Conservation (phyloP, 2,888 invertebrate species). For the Drosophila robusta region DNA sequence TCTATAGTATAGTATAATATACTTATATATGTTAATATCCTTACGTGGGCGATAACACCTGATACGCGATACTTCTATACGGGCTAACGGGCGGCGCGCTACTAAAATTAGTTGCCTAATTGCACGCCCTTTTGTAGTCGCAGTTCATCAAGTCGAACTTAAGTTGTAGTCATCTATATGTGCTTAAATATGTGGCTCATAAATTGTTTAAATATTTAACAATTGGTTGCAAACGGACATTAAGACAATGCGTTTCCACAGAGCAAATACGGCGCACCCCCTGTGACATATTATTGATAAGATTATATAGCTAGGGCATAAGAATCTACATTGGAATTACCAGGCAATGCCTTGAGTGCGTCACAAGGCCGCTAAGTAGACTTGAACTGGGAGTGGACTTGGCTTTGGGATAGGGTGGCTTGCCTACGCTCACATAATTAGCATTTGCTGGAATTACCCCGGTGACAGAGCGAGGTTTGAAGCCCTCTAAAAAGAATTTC, state of each 20-base stretch:
- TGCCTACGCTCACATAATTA: conserved; percentile 45
- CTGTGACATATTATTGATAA: conserved; percentile 59
- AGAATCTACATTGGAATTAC: conserved; percentile 64
- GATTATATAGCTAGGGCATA: conserved; percentile 49
- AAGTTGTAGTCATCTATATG: conserved; percentile 31
- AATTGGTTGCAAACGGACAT: conserved; percentile 63
- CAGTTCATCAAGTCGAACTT: conserved; percentile 22
- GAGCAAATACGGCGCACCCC: conserved; percentile 61
- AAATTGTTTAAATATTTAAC: conserved; percentile 78
- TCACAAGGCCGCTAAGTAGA: conserved; percentile 44
- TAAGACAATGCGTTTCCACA: conserved; percentile 50
- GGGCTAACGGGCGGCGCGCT: conserved; percentile 17
- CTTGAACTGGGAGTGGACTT: conserved; percentile 36
- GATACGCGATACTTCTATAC: conserved; percentile 21
- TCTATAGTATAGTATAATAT: background rate
- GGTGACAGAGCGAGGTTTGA: conserved; percentile 26
- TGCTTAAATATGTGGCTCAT: conserved; percentile 47
- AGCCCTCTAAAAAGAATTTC: conserved; percentile 48
- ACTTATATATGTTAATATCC: conserved; percentile 32
- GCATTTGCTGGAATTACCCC: conserved; percentile 53
- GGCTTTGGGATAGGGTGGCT: conserved; percentile 29
- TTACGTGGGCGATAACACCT: conserved; percentile 19
- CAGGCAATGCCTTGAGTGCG: conserved; percentile 56
- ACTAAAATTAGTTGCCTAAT: conserved; percentile 66
- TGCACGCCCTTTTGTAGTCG: conserved; percentile 69